Evolutionary conservation across 2,113 vertebrate genomes (phyloP).

Genomic region (Apteryx mantelli): DNA sequence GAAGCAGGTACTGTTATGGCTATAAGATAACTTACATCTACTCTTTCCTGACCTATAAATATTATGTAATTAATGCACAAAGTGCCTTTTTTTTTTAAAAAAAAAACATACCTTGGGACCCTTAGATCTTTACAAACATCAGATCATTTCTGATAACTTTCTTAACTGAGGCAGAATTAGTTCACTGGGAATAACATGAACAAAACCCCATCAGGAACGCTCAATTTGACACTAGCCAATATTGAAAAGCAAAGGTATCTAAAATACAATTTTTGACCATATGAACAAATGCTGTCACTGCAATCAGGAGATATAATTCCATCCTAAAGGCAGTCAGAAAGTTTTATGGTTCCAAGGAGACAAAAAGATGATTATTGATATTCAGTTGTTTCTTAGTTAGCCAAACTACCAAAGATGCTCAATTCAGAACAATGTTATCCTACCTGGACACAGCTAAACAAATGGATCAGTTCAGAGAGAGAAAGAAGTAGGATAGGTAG

Average conservation of each 20-base stretch:
- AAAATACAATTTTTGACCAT: neutral
- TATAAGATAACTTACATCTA: neutral
- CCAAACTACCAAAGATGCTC: neutral
- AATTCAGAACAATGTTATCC: neutral
- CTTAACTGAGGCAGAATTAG: neutral
- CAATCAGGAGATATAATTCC: neutral
- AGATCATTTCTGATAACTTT: neutral
- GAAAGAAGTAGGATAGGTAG: neutral
- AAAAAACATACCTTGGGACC: neutral
- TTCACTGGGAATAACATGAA: neutral
- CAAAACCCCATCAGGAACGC: neutral
- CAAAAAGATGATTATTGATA: neutral
- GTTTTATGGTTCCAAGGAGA: neutral
- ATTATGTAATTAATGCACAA: neutral
- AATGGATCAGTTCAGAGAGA: neutral
- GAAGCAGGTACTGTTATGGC: neutral
- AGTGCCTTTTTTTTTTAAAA: neutral
- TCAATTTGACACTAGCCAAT: neutral
- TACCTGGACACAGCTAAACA: neutral
- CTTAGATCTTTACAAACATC: constrained; percentile 11
- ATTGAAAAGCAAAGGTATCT: neutral
- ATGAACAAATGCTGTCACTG: neutral
- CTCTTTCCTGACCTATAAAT: neutral
- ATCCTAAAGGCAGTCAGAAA: neutral
- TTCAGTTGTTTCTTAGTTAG: neutral